phyloP scores from a whole-genome alignment of 2,113 vertebrate genomes.

The Leiothrix lutea region DNA sequence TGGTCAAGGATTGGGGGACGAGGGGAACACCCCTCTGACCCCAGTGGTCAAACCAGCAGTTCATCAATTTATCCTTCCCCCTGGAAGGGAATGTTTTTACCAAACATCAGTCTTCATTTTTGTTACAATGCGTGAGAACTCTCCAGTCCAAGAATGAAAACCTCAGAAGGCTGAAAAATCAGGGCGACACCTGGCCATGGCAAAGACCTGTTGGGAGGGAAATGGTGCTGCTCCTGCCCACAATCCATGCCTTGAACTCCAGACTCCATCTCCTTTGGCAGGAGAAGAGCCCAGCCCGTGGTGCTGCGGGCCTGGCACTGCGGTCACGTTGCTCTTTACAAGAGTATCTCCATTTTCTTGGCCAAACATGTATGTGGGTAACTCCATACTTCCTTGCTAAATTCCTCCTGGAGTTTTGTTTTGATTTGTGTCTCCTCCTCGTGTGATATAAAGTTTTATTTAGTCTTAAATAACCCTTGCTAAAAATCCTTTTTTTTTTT shows the following conservation, averaged over 20 bases:
- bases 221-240: background rate
- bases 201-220: background rate
- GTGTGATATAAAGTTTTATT: background rate
- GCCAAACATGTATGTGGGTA: background rate
- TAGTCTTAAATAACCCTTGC: background rate
- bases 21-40: no score
- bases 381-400: constrained; percentile 20
- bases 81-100: no score
- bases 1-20: no score
- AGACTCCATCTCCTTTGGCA: rapidly evolving
- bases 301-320: rapidly evolving
- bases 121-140: no score
- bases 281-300: rapidly evolving
- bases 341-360: background rate
- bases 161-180: no score
- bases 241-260: rapidly evolving
- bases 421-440: background rate
- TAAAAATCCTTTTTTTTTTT: background rate
- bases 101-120: no score
- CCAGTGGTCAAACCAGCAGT: no score
- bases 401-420: constrained; percentile 2
- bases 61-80: no score
- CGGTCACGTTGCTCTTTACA: background rate
- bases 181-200: no score
- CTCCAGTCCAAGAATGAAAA: no score